Evolutionary conservation across 2,888 invertebrate genomes (phyloP), one percentile per base, ranked within the genome.

Genomic region (Elegia similella): DNA sequence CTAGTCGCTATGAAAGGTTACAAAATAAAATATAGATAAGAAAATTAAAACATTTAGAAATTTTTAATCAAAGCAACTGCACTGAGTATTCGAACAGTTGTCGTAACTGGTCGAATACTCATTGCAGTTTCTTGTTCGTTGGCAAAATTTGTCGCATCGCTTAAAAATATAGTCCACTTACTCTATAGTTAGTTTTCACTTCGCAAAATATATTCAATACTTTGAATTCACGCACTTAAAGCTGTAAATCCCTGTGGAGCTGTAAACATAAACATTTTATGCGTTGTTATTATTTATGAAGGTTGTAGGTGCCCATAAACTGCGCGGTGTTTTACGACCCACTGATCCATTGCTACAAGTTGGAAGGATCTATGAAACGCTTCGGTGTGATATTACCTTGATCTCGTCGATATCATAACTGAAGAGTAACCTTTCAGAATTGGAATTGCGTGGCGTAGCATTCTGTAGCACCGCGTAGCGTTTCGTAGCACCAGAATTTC

Each of bases 301-400:
- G 8, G 50, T 12, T 50, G 50, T 50, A 50, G 50, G 34, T 50
- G 50, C 38, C 17, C 17, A 16, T 50, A 50, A 50, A n/a, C 12
- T 12, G 50, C 34, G 34, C 34, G 15, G 16, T 50, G 34, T 50
- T 50, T 50, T 50, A 50, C 34, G 50, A 50, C 10, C 34, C 50
- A 17, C 50, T 32, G 50, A 50, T 34, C 50, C 50, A 50, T 50
- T 50, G 50, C 34, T 50, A 17, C 16, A 38, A 50, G 34, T 50
- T 48, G 12, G 10, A 12, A 34, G 50, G 34, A 50, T 50, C 34
- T 16, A 13, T 1, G 34, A 17, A 32, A n/a, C 50, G 50, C 13
- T 50, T 12, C 15, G 16, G n/a, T 48, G 10, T 15, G 50, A 5
- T 3, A 34, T 50, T 38, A 38, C 50, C 16, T 15, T 50, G 32